A percentile compares a stretch with the other conserved stretches of the same genome.
These are phyloP conservation scores for Vanessa atalanta DNA, from an alignment of 1,140 invertebrate species.

Conservation along the genomic window DNA sequence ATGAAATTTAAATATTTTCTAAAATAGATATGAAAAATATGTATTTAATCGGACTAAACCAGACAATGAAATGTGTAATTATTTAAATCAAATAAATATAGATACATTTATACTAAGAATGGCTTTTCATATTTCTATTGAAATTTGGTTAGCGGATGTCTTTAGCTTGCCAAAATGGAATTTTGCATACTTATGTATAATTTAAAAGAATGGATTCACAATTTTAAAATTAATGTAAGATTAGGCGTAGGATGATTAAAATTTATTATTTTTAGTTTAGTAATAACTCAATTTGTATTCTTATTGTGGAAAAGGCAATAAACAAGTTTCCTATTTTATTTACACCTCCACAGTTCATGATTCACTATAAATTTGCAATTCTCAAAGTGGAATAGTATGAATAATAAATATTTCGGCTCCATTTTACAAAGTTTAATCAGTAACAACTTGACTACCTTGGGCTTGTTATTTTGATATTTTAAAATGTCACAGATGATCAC, in stretches of 20 bases:
- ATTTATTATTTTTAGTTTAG: slow-evolving; percentile 12
- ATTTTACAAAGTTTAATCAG: slow-evolving; percentile 45
- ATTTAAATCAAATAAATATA: too few relatives aligned
- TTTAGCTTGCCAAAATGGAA: slow-evolving; percentile 1
- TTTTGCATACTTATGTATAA: background rate
- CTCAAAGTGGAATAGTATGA: slow-evolving; percentile 24
- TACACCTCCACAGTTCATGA: slow-evolving; percentile 62
- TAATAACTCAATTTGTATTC: slow-evolving; percentile 28
- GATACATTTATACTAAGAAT: too few relatives aligned
- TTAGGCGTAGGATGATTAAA: slow-evolving; percentile 20
- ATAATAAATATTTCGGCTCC: slow-evolving; percentile 50
- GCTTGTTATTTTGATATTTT: slow-evolving; percentile 63
- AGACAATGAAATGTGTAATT: too few relatives aligned
- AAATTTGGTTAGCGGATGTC: background rate
- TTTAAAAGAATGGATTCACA: background rate
- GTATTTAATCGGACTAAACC: too few relatives aligned
- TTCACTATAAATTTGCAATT: slow-evolving; percentile 46
- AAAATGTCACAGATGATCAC: slow-evolving; percentile 59
- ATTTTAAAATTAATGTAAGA: slow-evolving; percentile 13
- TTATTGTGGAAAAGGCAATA: slow-evolving; percentile 49
- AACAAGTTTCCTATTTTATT: slow-evolving; percentile 72
- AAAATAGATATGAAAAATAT: too few relatives aligned
- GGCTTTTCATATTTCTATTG: background rate
- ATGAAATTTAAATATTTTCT: too few relatives aligned
- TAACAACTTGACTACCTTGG: slow-evolving; percentile 52